Evolutionary conservation across 2,888 invertebrate genomes (phyloP).

Genomic region (Scrobipalpa atriplicella): DNA sequence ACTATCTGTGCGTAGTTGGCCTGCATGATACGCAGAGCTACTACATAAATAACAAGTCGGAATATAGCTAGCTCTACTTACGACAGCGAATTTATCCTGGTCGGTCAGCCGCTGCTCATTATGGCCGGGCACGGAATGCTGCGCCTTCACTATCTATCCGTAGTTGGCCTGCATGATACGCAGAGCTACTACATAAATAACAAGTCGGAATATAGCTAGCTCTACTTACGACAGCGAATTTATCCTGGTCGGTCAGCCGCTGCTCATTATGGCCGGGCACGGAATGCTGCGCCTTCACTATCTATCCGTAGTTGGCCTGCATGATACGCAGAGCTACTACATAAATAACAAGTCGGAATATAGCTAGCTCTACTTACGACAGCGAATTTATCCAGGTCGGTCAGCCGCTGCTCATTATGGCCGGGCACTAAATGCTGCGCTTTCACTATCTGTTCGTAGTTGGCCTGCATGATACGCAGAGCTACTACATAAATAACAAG

Average conservation of each 20-base stretch:
- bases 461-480: conserved; percentile 95
- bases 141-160: conserved; percentile 97
- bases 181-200: conserved; percentile 95
- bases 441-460: conserved; percentile 98
- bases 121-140: conserved; percentile 95
- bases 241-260: conserved; percentile 96
- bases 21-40: conserved; percentile 96
- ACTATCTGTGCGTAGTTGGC: conserved; percentile 98
- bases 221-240: conserved; percentile 97
- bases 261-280: conserved; percentile 94
- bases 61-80: conserved; percentile 82
- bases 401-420: conserved; percentile 93
- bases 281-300: conserved; percentile 97
- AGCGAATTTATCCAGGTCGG: conserved; percentile 98
- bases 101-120: conserved; percentile 95
- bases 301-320: conserved; percentile 97
- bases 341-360: no score
- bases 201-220: no score
- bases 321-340: conserved; percentile 96
- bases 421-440: conserved; percentile 96
- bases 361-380: conserved; percentile 91
- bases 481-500: conserved; percentile 91
- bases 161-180: conserved; percentile 98
- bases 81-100: conserved; percentile 98
- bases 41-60: no score